Percentiles rank a stretch among this genome's conserved stretches.
Conservation (phyloP, 2,888 invertebrate genomes). For the Empis stercorea region DNA sequence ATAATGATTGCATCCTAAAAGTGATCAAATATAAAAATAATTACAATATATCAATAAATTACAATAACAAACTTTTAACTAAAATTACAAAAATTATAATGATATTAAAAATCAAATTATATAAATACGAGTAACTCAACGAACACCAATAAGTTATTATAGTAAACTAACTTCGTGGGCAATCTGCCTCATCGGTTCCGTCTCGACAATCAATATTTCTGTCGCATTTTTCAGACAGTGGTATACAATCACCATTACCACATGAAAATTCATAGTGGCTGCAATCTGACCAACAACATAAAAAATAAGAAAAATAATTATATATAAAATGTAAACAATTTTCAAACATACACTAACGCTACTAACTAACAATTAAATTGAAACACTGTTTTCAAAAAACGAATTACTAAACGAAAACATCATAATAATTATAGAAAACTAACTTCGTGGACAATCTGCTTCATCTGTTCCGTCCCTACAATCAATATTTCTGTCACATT, state of each 20-base stretch:
- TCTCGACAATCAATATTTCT: constrained; percentile 38
- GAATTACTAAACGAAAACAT: too few species aligned
- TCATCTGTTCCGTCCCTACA: constrained; percentile 55
- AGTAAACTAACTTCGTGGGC: constrained; percentile 16
- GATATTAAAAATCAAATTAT: too few species aligned
- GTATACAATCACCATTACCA: constrained; percentile 8
- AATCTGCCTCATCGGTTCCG: constrained; percentile 40
- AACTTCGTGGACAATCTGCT: constrained; percentile 27
- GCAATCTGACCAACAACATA: constrained; percentile 2
- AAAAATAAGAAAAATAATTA: not conserved
- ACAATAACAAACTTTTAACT: too few species aligned
- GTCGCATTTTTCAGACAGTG: constrained; percentile 7
- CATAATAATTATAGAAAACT: too few species aligned
- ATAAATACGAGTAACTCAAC: too few species aligned
- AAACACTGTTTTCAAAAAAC: too few species aligned
- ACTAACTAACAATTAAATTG: not conserved
- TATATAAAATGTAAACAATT: too few species aligned
- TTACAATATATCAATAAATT: too few species aligned
- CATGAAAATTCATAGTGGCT: constrained; percentile 7
- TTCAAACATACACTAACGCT: too few species aligned
- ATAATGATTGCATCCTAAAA: constrained; percentile 13
- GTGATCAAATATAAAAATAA: too few species aligned
- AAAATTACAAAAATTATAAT: too few species aligned
- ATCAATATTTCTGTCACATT: constrained; percentile 42
- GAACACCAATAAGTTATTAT: not conserved